Evolutionary conservation across 2,113 vertebrate species (phyloP).

Genomic region (Arenaria interpres): DNA sequence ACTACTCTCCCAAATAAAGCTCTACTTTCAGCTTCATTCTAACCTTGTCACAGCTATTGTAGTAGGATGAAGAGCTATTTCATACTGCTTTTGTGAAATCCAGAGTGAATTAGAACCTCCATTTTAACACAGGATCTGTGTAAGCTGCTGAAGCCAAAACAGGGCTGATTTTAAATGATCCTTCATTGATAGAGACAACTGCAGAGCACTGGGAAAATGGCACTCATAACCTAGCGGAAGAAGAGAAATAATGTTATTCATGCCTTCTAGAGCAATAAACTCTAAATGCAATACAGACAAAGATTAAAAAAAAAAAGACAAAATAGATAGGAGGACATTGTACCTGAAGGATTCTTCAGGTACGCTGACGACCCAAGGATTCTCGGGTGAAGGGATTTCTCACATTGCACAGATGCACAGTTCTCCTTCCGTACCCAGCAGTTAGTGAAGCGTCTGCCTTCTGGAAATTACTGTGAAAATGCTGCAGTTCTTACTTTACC

Average conservation of each 20-base stretch:
- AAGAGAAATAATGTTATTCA: background rate
- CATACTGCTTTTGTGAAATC: background rate
- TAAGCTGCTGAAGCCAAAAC: background rate
- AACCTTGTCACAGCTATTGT: background rate
- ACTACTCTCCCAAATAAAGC: background rate
- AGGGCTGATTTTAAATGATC: background rate
- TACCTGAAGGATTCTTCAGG: background rate
- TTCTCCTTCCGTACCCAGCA: background rate
- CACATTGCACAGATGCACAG: background rate
- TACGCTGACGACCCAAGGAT: background rate
- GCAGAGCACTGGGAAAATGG: background rate
- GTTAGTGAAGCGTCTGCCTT: background rate
- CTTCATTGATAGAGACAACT: background rate
- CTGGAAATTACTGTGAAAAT: background rate
- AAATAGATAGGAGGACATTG: background rate
- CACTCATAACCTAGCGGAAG: background rate
- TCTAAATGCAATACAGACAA: background rate
- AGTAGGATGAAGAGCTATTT: constrained; percentile 4
- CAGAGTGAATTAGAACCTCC: background rate
- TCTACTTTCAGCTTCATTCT: background rate
- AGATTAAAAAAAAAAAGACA: background rate
- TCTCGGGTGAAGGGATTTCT: background rate
- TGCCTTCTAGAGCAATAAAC: background rate
- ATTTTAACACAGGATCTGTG: background rate
- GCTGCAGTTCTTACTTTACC: background rate